Conservation (phyloP, 2,113 vertebrate genomes). For the Casuarius casuarius region DNA sequence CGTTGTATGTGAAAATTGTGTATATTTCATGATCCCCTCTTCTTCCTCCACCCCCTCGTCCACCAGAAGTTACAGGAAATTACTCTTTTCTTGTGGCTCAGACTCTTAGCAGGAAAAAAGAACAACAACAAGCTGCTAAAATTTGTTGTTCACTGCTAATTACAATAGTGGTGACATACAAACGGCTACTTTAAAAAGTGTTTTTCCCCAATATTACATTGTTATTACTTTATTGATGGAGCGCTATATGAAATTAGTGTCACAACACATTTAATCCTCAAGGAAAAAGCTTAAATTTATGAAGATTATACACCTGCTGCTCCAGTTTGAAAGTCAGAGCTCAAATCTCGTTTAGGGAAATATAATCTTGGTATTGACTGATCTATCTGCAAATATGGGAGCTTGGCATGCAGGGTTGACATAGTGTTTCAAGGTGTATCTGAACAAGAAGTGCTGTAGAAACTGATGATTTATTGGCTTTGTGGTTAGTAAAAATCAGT, state of each 20-base stretch:
- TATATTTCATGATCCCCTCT: conserved; percentile 64
- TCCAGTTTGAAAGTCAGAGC: conserved; percentile 40
- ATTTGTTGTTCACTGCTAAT: conserved; percentile 56
- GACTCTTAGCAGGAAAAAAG: conserved; percentile 29
- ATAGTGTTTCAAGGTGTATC: background rate
- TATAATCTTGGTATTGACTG: background rate
- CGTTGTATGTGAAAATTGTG: conserved; percentile 66
- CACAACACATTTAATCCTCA: conserved; percentile 32
- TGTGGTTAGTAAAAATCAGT: background rate
- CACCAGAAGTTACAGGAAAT: conserved; percentile 46
- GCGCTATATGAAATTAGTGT: conserved; percentile 26
- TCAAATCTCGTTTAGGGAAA: conserved; percentile 6
- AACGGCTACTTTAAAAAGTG: conserved; percentile 7
- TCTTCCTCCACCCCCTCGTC: background rate
- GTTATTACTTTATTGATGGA: conserved; percentile 46
- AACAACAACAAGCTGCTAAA: conserved; percentile 13
- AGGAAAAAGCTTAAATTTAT: conserved; percentile 43
- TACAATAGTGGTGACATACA: conserved; percentile 17
- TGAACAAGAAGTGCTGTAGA: conserved; percentile 2
- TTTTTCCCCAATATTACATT: background rate
- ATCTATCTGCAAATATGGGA: background rate
- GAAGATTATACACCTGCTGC: conserved; percentile 17
- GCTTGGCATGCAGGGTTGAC: background rate
- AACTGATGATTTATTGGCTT: background rate
- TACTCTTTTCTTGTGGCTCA: conserved; percentile 39